These are phyloP conservation scores for Pteromalus puparum DNA, from an alignment of 1,140 invertebrate genomes.

Conservation along the genomic window DNA sequence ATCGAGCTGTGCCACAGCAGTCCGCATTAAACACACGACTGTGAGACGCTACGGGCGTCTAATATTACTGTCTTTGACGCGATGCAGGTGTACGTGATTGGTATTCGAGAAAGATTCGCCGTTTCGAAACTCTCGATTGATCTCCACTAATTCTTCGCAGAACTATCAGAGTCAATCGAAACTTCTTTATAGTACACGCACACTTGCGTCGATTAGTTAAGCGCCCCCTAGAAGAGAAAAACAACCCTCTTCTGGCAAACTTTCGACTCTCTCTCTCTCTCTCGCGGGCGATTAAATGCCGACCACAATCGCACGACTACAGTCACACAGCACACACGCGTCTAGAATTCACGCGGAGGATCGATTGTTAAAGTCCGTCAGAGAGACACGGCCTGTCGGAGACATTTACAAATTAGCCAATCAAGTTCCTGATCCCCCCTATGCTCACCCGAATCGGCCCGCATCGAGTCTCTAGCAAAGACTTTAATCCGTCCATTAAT, in stretches of 20 bases:
- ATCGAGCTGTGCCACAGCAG: slow-evolving; percentile 60
- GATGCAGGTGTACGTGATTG: too few relatives aligned
- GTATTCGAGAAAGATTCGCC: too few relatives aligned
- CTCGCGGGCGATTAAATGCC: slow-evolving; percentile 27
- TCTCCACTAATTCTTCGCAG: too few relatives aligned
- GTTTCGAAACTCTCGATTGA: neutral
- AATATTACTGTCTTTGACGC: too few relatives aligned
- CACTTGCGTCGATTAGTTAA: neutral
- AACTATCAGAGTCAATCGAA: neutral
- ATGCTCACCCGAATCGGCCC: slow-evolving; percentile 71
- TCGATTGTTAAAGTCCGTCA: slow-evolving; percentile 71
- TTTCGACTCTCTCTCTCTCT: neutral
- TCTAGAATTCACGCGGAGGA: slow-evolving; percentile 44
- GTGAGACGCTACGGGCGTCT: slow-evolving; percentile 37
- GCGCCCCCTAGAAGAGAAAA: neutral
- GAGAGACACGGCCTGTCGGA: slow-evolving; percentile 62
- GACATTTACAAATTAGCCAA: slow-evolving; percentile 77
- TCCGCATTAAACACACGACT: slow-evolving; percentile 63
- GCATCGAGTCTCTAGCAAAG: slow-evolving; percentile 70
- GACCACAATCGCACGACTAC: slow-evolving; percentile 11
- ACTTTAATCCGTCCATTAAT: slow-evolving; percentile 76
- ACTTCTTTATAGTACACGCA: neutral
- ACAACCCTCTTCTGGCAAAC: neutral
- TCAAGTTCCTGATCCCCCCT: slow-evolving; percentile 72
- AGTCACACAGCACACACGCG: slow-evolving; percentile 7